These are phyloP conservation scores for Cotesia typhae DNA, from an alignment of 1,140 invertebrate genomes.

Conservation along the genomic window DNA sequence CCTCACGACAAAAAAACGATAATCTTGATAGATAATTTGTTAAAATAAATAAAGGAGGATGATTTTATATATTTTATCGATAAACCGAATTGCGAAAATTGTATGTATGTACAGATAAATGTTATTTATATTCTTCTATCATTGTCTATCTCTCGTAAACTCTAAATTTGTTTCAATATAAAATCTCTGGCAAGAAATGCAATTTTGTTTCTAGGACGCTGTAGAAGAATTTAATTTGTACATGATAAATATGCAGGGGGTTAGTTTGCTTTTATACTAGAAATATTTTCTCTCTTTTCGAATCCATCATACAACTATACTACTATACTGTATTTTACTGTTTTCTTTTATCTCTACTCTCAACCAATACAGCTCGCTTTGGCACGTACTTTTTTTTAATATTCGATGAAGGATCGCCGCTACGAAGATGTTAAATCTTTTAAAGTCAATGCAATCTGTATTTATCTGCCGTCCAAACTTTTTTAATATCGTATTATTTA, in stretches of 20 bases:
- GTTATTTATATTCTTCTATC: not conserved
- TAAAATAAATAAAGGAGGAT: too few relatives aligned
- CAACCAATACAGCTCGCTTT: too few relatives aligned
- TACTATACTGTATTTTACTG: not conserved
- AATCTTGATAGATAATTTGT: not conserved
- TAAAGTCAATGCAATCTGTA: too few relatives aligned
- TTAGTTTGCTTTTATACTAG: slow-evolving; percentile 29
- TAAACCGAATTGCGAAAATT: too few relatives aligned
- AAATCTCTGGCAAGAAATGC: slow-evolving; percentile 32
- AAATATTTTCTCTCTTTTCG: slow-evolving; percentile 32
- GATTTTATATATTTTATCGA: too few relatives aligned
- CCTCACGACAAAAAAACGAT: not conserved
- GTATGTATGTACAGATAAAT: too few relatives aligned
- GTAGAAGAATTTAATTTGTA: slow-evolving; percentile 39
- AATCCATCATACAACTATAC: slow-evolving; percentile 14
- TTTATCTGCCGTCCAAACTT: too few relatives aligned
- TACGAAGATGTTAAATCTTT: too few relatives aligned
- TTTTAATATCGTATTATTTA: too few relatives aligned
- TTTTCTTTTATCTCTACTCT: too few relatives aligned
- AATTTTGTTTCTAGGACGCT: slow-evolving; percentile 25
- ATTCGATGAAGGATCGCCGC: not conserved
- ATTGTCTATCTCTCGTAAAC: not conserved
- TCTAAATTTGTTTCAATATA: slow-evolving; percentile 15
- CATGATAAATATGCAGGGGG: slow-evolving; percentile 41
- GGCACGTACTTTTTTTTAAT: slow-evolving; percentile 1